These are phyloP conservation scores for Trypoxylon attenuatum DNA, from an alignment of 2,888 invertebrate species.

Conservation along the genomic window DNA sequence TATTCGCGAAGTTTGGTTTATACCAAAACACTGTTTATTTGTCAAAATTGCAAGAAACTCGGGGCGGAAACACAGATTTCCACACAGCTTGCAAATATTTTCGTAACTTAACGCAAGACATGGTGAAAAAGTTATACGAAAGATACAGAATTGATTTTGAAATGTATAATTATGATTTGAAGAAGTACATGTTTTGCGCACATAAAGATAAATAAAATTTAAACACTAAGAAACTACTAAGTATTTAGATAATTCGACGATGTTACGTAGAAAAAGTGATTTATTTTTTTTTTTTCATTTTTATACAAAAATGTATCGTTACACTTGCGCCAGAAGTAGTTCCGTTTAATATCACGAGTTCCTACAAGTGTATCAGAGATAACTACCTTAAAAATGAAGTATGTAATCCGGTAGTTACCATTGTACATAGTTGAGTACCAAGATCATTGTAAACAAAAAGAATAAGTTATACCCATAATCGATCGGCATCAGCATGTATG, in stretches of 20 bases:
- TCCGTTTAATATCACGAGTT: too few species aligned
- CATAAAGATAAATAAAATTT: conserved; percentile 7
- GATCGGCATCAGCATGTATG: conserved; percentile 19
- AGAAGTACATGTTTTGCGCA: conserved; percentile 63
- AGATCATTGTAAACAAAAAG: neutral
- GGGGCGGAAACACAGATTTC: conserved; percentile 62
- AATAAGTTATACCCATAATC: neutral
- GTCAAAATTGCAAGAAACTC: conserved; percentile 56
- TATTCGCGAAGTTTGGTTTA: conserved; percentile 58
- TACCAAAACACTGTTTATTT: conserved; percentile 46
- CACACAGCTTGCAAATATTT: conserved; percentile 67
- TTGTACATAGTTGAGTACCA: too few species aligned
- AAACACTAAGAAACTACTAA: neutral
- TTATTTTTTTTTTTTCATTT: conserved; percentile 44
- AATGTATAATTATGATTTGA: conserved; percentile 68
- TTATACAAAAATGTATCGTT: conserved; percentile 33
- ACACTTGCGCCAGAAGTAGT: conserved; percentile 9
- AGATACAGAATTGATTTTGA: conserved; percentile 71
- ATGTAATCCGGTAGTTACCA: too few species aligned
- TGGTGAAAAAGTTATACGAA: conserved; percentile 61
- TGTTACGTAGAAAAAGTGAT: conserved; percentile 29
- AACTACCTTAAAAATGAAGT: too few species aligned
- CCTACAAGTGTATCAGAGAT: too few species aligned
- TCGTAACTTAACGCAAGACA: conserved; percentile 56
- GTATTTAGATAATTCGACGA: too few species aligned